These are phyloP conservation scores for Neodiprion fabricii DNA, from an alignment of 1,140 invertebrate species.

Conservation along the genomic window DNA sequence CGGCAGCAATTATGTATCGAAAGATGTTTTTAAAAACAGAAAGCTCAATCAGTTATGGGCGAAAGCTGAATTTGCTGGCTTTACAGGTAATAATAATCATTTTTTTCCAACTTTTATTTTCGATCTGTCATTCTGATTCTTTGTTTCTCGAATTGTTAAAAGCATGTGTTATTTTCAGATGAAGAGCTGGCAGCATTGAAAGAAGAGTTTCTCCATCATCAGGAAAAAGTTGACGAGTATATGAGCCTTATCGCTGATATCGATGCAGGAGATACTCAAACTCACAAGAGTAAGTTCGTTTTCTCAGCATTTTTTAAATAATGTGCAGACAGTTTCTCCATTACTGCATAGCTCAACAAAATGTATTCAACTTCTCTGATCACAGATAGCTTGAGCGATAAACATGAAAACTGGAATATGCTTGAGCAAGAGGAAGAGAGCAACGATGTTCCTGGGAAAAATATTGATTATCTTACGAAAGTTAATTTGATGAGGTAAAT, in stretches of 20 bases:
- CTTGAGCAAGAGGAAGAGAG: conserved; percentile 70
- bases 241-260: conserved; percentile 79
- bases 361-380: conserved; percentile 31
- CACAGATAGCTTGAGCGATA: conserved; percentile 61
- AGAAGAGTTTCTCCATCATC: conserved; percentile 91
- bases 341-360: not conserved
- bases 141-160: not conserved
- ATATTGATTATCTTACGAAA: conserved; percentile 67
- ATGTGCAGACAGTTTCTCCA: not conserved
- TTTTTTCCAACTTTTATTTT: conserved; percentile 13
- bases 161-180: conserved; percentile 53
- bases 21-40: conserved; percentile 86
- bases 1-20: conserved; percentile 62
- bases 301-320: conserved; percentile 25
- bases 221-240: conserved; percentile 92
- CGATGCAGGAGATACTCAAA: conserved; percentile 61
- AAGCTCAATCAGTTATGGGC: conserved; percentile 90
- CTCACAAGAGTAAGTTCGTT: conserved; percentile 69
- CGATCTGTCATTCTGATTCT: not conserved
- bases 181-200: conserved; percentile 84
- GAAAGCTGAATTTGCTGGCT: conserved; percentile 86
- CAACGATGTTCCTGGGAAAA: conserved; percentile 65
- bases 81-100: conserved; percentile 65
- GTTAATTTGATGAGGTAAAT: conserved; percentile 68
- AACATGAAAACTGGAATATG: conserved; percentile 63